Evolutionary conservation across 2,888 invertebrate species (phyloP), one percentile per base, ranked within the genome.

Genomic region (Sipunculus nudus): DNA sequence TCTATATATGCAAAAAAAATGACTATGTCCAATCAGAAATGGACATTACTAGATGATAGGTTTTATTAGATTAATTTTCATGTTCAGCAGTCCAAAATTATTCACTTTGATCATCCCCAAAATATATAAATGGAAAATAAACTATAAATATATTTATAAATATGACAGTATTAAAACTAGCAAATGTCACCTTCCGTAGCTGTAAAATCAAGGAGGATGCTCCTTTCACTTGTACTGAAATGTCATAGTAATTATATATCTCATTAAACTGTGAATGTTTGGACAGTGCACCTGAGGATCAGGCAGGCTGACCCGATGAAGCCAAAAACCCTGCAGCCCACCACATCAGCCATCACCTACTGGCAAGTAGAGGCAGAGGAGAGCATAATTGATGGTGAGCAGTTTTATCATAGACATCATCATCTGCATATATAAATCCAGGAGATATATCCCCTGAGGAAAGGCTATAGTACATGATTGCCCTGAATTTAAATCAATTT

Each of bases 261-360:
- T 16, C 13, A 13, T 13, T 19, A 16, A 43, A 31, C n/a, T 45
- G 10, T 16, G 13, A 13, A 16, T 38, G 13, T 38, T 53, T 25
- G n/a, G 16, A 19, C 70, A 83, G 83, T 83, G 29, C 82, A 83
- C 65, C 77, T 83, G 63, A 75, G 83, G 4, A 79, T 83, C 43
- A 75, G 83, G 3, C 77, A 79, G 21, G 80, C 81, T 72, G 82
- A 83, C 62, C 81, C 80, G 56, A 75, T 79, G 59, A 78, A 79
- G 41, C 81, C 83, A 21, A 72, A 79, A 26, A 82, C 82, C 0
- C 66, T 83, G 43, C 79, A 79, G 25, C 82, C 83, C 0, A 80
- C 83, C 0, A 79, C 80, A 21, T 81, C 82, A 5, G 83, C 80
- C 5, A 83, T 81, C 56, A 79, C 80, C 16, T 83, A 78, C 70